Evolutionary conservation across 2,113 vertebrate genomes (phyloP), one percentile per base, ranked within the genome.

Genomic region (Semnornis frantzii): DNA sequence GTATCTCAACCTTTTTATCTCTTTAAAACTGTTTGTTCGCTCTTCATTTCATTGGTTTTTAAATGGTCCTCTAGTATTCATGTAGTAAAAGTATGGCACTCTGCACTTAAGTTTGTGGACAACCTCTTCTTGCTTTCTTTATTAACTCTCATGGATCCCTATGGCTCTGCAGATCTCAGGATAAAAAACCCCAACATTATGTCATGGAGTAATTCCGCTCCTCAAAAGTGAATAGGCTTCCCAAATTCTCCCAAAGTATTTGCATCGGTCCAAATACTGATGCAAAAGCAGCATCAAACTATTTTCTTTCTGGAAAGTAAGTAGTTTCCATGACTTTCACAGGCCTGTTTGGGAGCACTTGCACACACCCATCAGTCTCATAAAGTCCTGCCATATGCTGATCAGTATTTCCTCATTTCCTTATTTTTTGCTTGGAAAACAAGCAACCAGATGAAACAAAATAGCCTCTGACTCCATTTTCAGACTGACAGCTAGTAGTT

Each of bases 391-490:
- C 75, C 76, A 81, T 81, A 63, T 50, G n/a, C 72, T 3, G 2
- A 18, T 42, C 0, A 15, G 58, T 81, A 87, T 92, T 94, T 89
- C 58, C 75, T 92, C 48, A 89, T 77, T 95, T 95, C 88, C 80
- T 83, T 85, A 62, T 69, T 92, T 91, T 85, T 63, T 62, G 46
- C 42, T 89, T 93, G 69, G 94, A 76, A 95, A 95, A 91, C 73
- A 97, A 91, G 79, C 20, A 73, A 75, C 55, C 73, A 58, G 30
- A 46, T 50, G 19, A 55, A 37, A 66, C 85, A 89, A 90, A 89
- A 68, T 89, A 93, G 82, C 92, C 90, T 93, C 90, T 95, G 86
- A 95, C 90, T 78, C 60, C 77, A 24, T 92, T 82, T 75, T 71
- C 83, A 87, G 90, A 82, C 48, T 75, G 81, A 90, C 85, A 88